Percentiles rank a stretch among this genome's conserved stretches.
phyloP scores from a whole-genome alignment of 1,140 invertebrate genomes.

The Plutomurus gul region DNA sequence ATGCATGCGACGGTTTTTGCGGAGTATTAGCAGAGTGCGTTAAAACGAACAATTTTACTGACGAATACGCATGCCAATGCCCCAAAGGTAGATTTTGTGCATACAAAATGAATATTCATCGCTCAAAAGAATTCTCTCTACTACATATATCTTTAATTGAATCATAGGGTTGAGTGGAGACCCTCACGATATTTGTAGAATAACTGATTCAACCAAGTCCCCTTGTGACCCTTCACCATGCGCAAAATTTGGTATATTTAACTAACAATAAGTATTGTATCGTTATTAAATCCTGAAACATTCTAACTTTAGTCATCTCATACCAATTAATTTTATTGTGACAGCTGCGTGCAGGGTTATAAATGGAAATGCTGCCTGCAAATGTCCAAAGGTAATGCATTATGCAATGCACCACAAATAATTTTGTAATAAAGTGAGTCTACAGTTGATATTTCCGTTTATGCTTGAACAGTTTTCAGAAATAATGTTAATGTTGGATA shows the following conservation, averaged over 20 bases:
- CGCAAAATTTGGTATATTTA: neutral
- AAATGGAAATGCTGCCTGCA: neutral
- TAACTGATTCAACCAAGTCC: neutral
- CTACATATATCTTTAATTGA: neutral
- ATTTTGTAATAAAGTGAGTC: too few relatives aligned
- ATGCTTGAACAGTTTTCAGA: too few relatives aligned
- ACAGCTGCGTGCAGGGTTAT: neutral
- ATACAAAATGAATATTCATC: too few relatives aligned
- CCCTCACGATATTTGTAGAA: neutral
- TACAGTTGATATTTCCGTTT: too few relatives aligned
- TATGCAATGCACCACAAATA: too few relatives aligned
- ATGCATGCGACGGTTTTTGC: neutral
- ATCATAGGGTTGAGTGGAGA: neutral
- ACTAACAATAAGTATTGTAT: neutral
- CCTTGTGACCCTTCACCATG: neutral
- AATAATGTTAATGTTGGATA: too few relatives aligned
- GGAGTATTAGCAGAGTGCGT: too few relatives aligned
- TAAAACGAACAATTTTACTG: neutral
- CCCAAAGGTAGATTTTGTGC: too few relatives aligned
- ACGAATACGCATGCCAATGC: neutral
- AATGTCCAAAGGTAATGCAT: too few relatives aligned
- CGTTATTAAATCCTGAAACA: neutral
- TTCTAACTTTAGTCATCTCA: neutral
- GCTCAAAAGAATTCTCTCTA: too few relatives aligned
- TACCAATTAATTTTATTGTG: neutral